Evolutionary conservation across 2,888 invertebrate species (phyloP), one percentile per base, ranked within the genome.

Genomic region (Agrochola macilenta): DNA sequence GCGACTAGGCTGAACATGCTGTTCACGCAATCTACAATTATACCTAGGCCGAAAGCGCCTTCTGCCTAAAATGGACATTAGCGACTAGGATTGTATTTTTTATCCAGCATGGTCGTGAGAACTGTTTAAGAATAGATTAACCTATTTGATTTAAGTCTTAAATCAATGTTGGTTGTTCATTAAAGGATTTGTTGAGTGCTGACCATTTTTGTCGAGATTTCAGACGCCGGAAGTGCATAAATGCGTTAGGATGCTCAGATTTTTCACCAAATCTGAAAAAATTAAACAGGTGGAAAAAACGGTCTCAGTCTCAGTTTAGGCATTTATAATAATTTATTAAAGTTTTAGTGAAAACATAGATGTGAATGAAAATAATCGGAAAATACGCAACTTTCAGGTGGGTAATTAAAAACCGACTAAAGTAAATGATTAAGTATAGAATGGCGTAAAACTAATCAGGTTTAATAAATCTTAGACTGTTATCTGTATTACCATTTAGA

Each of bases 21-120:
- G 61, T 84, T 86, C 87, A 69, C 73, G 69, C 52, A 70, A 75
- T 82, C 49, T 88, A 89, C 91, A 90, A 91, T 91, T 90, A 91
- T 83, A 89, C 82, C 71, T 58, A 73, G 14, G 66, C 80, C 80
- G 81, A 82, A 88, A 88, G 88, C 84, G 78, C 81, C 87, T 88
- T 92, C 89, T 89, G 87, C 93, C 93, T 91, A 93, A 94, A 93
- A 94, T 90, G 94, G 95, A 82, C 84, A 85, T 90, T 88, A 83
- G 85, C 63, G 57, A 46, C 81, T 81, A 84, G 85, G 78, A 87
- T 89, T 88, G 46, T 85, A 69, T 69, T 81, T 87, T 87, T 82
- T 81, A 80, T 77, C 74, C 71, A 74, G 76, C 82, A 88, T 82
- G 86, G 86, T 82, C 93, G 93, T 92, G 92, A 90, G 93, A 92